These are phyloP conservation scores for Grammomys dolichurus DNA, from an alignment of 2,113 vertebrate species.

Conservation along the genomic window DNA sequence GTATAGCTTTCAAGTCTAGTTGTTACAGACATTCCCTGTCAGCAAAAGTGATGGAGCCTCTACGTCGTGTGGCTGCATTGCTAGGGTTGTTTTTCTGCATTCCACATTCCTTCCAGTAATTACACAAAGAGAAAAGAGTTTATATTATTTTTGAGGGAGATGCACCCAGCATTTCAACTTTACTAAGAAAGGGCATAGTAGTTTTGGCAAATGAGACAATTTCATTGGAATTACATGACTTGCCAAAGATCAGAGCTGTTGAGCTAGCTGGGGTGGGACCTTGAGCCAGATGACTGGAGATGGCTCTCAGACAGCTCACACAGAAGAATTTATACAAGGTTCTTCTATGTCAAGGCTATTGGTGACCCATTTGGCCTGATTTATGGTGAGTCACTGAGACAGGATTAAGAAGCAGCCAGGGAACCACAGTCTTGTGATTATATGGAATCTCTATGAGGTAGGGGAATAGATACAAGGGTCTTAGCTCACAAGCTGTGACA, in stretches of 20 bases:
- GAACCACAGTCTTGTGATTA: not conserved
- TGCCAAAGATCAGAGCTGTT: slow-evolving; percentile 62
- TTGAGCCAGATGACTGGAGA: slow-evolving; percentile 2
- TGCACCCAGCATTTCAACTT: not conserved
- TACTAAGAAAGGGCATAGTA: slow-evolving; percentile 52
- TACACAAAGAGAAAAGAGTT: slow-evolving; percentile 56
- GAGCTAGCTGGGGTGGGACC: not conserved
- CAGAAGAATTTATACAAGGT: not conserved
- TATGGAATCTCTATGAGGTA: not conserved
- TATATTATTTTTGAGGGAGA: slow-evolving; percentile 13
- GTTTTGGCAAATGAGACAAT: slow-evolving; percentile 63
- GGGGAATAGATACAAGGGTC: not conserved
- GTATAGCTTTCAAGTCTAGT: not conserved
- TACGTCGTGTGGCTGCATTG: slow-evolving; percentile 34
- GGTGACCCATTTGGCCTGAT: not conserved
- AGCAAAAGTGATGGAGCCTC: slow-evolving; percentile 55
- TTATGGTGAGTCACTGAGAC: not conserved
- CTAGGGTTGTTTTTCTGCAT: not conserved
- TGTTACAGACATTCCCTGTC: slow-evolving; percentile 47
- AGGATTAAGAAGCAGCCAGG: not conserved
- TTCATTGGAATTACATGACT: slow-evolving; percentile 38
- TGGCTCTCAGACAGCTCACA: not conserved
- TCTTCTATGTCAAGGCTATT: not conserved
- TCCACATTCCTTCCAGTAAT: slow-evolving; percentile 50
- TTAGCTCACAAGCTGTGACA: not conserved